phyloP scores from a whole-genome alignment of 2,888 invertebrate genomes.

The Leptinotarsa tumamoca region DNA sequence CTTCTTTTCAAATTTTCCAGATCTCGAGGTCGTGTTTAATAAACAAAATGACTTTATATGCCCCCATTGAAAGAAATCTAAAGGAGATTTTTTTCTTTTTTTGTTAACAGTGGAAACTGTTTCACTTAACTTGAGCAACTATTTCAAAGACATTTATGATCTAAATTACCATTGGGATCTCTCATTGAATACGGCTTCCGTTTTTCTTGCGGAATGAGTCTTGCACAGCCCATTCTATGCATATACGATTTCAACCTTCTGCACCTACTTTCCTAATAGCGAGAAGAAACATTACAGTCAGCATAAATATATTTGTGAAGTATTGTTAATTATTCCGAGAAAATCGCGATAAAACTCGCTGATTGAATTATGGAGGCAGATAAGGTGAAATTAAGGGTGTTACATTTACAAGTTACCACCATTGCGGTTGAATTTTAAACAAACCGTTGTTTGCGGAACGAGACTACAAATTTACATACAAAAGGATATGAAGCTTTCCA shows the following conservation, averaged over 20 bases:
- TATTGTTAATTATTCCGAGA: slow-evolving; percentile 56
- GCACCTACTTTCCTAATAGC: neutral
- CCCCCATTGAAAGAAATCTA: too few species aligned
- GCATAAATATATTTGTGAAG: slow-evolving; percentile 35
- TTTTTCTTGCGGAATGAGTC: neutral
- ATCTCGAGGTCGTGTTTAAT: too few species aligned
- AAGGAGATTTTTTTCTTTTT: too few species aligned
- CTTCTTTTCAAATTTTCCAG: too few species aligned
- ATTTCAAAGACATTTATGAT: too few species aligned
- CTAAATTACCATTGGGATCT: too few species aligned
- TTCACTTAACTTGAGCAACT: too few species aligned
- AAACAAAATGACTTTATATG: too few species aligned
- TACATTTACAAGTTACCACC: slow-evolving; percentile 60
- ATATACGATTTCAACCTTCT: neutral
- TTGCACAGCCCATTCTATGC: neutral
- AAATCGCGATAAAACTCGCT: slow-evolving; percentile 54
- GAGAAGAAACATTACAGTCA: neutral
- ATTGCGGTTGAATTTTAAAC: slow-evolving; percentile 58
- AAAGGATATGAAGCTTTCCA: slow-evolving; percentile 52
- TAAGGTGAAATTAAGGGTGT: slow-evolving; percentile 59
- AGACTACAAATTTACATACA: slow-evolving; percentile 55
- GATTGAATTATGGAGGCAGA: slow-evolving; percentile 59
- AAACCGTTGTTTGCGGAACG: slow-evolving; percentile 53
- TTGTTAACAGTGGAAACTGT: too few species aligned
- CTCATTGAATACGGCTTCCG: too few species aligned